Percentiles rank a stretch among this genome's conserved stretches.
phyloP scores from a whole-genome alignment of 2,113 vertebrate genomes.

The Tauraco erythrolophus region DNA sequence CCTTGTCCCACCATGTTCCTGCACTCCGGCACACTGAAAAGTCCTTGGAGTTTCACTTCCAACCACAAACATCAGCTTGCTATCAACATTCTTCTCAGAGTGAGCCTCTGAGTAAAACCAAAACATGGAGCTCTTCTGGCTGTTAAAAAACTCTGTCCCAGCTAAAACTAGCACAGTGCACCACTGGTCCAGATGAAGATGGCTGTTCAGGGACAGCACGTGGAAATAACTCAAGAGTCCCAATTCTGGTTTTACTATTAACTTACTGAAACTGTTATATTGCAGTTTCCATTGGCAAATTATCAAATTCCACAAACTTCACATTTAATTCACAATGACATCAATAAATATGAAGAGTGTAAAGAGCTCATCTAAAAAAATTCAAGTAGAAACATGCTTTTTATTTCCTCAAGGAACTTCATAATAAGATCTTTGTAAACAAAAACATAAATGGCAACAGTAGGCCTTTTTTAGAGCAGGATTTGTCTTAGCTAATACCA shows the following conservation, averaged over 20 bases:
- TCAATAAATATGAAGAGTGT: accelerated
- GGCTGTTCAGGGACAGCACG: neutral
- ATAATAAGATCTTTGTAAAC: neutral
- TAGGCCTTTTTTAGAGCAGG: neutral
- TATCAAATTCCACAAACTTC: neutral
- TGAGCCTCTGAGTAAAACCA: too few species aligned
- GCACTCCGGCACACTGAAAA: too few species aligned
- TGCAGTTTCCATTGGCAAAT: neutral
- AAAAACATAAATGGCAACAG: neutral
- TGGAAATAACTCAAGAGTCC: neutral
- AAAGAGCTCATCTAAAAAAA: neutral
- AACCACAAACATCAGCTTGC: too few species aligned
- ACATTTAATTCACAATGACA: neutral
- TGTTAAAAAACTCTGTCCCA: too few species aligned
- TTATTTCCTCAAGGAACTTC: neutral
- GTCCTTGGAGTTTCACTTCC: too few species aligned
- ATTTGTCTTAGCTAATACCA: neutral
- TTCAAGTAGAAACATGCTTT: neutral
- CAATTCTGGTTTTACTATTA: neutral
- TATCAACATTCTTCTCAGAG: too few species aligned
- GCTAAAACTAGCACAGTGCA: too few species aligned
- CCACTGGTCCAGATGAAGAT: neutral
- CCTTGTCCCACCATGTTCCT: too few species aligned
- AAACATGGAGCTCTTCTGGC: too few species aligned
- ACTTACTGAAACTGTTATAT: neutral